Percentiles rank a stretch among this genome's conserved stretches.
Conservation (phyloP, 2,888 invertebrate species). For the Phyllotreta cruciferae region DNA sequence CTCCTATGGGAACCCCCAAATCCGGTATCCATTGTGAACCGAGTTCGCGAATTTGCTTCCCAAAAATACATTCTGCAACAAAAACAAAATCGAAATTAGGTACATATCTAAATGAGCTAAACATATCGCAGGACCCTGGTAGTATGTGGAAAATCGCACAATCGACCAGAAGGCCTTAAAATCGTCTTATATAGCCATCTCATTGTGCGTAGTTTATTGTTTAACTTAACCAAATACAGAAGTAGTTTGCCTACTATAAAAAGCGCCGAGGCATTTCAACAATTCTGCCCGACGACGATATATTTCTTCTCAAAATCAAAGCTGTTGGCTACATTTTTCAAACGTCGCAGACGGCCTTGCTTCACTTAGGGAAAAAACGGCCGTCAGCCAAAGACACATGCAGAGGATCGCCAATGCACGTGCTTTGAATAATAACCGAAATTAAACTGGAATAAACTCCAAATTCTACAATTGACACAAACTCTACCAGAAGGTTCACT, state of each 20-base stretch:
- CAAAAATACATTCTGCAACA: constrained; percentile 88
- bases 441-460: too few species aligned
- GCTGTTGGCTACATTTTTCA: constrained; percentile 36
- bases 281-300: constrained; percentile 42
- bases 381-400: constrained; percentile 20
- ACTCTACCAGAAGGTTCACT: too few species aligned
- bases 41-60: constrained; percentile 84
- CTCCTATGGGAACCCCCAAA: constrained; percentile 90
- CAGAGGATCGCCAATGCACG: constrained; percentile 24
- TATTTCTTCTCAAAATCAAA: constrained; percentile 43
- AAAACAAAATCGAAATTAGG: constrained; percentile 4
- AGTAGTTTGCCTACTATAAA: constrained; percentile 49
- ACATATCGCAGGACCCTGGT: neutral
- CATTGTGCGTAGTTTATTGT: constrained; percentile 48
- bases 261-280: constrained; percentile 44
- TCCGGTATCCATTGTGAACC: constrained; percentile 93
- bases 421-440: constrained; percentile 25
- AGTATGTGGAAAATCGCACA: neutral
- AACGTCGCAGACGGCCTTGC: constrained; percentile 34
- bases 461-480: too few species aligned
- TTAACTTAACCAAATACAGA: constrained; percentile 50
- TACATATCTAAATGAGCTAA: neutral
- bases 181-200: constrained; percentile 47
- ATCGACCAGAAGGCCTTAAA: constrained; percentile 34
- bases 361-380: constrained; percentile 32